phyloP scores from a whole-genome alignment of 2,888 invertebrate genomes.

The Ctena decussata region DNA sequence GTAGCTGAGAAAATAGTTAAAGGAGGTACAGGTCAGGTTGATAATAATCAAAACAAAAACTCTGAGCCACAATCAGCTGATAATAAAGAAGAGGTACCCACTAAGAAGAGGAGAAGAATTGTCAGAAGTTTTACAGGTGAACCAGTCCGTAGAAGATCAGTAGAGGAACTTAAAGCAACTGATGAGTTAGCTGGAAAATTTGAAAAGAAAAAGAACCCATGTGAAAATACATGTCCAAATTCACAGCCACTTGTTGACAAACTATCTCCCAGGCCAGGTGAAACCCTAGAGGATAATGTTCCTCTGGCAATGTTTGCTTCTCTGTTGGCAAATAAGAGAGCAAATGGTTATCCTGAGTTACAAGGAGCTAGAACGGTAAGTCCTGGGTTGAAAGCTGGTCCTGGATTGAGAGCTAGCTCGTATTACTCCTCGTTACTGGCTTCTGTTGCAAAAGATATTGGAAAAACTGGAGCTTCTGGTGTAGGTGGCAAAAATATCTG shows the following conservation, averaged over 20 bases:
- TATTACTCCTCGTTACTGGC: background rate
- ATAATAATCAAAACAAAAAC: no score
- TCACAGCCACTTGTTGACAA: background rate
- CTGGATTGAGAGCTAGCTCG: background rate
- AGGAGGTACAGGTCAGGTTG: no score
- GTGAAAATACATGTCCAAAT: slow-evolving; percentile 35
- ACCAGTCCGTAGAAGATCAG: no score
- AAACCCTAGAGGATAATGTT: background rate
- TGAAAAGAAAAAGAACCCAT: background rate
- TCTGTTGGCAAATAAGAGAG: background rate
- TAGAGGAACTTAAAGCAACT: no score
- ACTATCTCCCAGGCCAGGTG: background rate
- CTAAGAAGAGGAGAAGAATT: no score
- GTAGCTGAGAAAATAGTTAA: no score
- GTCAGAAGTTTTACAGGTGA: no score
- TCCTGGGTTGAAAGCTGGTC: background rate
- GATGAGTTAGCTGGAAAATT: background rate
- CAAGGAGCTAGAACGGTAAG: background rate
- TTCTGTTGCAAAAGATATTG: background rate
- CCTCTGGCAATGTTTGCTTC: background rate
- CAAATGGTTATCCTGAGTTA: background rate
- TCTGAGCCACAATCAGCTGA: no score
- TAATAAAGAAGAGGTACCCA: no score
- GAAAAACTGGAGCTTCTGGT: background rate
- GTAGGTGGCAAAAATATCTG: no score